Evolutionary conservation across 2,888 invertebrate species (phyloP), one percentile per base, ranked within the genome.

Genomic region (Abscondita cerata): DNA sequence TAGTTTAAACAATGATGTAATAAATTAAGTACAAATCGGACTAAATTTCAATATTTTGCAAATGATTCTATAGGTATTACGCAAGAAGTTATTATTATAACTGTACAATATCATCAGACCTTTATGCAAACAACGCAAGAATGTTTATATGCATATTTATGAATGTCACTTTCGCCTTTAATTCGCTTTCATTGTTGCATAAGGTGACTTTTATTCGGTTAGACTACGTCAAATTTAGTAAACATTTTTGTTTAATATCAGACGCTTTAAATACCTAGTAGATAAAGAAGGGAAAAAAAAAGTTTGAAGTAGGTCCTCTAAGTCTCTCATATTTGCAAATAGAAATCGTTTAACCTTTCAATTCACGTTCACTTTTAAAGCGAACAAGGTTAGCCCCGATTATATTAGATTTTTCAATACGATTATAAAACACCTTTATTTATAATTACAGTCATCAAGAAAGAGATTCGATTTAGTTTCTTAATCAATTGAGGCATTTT

Each of bases 321-420:
- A 46, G 25, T 33, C 12, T 13, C 48, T 1, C n/a, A 48, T 5
- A 48, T 48, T 19, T 20, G 31, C 48, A 48, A 48, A 48, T 33
- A 48, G 60, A 56, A 62, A 62, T 48, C 56, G 52, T 62, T 56
- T 54, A 62, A 67, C 64, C 64, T 64, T 66, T 66, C 48, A 47
- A 50, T 59, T 52, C 54, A 62, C 67, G 55, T 64, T 67, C 67
- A 67, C 67, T 67, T 67, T 64, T 62, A 59, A 62, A 56, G 50
- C 62, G 62, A 52, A 46, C 67, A 67, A 67, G 67, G 67, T 55
- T 67, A 59, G 33, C 40, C 25, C 19, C 15, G 33, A 19, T 53
- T 56, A 40, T 46, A 38, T 38, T 46, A 19, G 36, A 54, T 59
- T 59, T 52, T 53, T 34, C 13, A 41, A 34, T 46, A 34, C 44